Conservation (phyloP, 2,888 invertebrate species). For the Thelaira solivaga region DNA sequence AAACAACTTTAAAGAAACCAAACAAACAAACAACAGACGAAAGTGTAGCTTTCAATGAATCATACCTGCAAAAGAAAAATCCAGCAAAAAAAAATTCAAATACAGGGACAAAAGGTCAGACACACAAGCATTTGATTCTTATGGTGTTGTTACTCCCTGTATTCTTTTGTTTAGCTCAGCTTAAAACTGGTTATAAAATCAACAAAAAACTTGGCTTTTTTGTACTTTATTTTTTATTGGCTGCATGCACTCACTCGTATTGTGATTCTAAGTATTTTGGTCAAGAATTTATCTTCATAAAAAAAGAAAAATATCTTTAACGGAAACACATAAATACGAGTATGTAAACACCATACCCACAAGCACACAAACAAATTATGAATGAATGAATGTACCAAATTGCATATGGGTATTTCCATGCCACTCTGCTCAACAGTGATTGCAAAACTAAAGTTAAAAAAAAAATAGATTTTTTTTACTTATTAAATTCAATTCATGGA, state of each 20-base stretch:
- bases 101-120: conserved; percentile 60
- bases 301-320: conserved; percentile 27
- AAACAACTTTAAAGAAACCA: conserved; percentile 19
- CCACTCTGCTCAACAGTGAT: too few relatives aligned
- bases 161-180: conserved; percentile 10
- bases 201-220: conserved; percentile 26
- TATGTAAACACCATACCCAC: neutral
- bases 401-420: too few relatives aligned
- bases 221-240: neutral
- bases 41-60: too few relatives aligned
- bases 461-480: too few relatives aligned
- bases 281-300: conserved; percentile 33
- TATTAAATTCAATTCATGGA: too few relatives aligned
- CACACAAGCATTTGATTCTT: conserved; percentile 33
- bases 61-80: neutral
- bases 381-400: too few relatives aligned
- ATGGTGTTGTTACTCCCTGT: neutral
- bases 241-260: neutral
- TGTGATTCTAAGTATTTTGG: conserved; percentile 18
- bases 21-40: conserved; percentile 9
- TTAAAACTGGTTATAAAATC: conserved; percentile 38
- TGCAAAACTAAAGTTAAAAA: too few relatives aligned
- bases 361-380: too few relatives aligned
- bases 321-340: conserved; percentile 27
- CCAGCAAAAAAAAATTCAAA: neutral